phyloP scores from a whole-genome alignment of 2,113 vertebrate species.

The Corydoras sp. region DNA sequence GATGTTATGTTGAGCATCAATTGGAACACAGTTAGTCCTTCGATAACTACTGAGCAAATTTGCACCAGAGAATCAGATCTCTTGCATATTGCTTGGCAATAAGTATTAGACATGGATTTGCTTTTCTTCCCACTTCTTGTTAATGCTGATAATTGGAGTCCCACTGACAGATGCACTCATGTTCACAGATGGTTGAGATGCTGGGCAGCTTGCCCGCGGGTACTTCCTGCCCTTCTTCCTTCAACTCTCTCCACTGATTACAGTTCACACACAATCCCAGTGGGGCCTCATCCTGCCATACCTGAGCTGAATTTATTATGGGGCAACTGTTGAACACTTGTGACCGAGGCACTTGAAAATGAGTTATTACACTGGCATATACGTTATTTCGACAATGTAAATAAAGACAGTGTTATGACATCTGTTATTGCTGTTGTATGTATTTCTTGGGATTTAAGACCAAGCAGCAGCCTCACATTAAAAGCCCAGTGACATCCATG shows the following conservation, averaged over 20 bases:
- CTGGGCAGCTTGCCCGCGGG: slow-evolving; percentile 36
- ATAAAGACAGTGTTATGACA: no score
- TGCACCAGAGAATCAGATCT: no score
- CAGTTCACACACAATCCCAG: slow-evolving; percentile 14
- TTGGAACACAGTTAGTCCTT: no score
- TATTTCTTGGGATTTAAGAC: no score
- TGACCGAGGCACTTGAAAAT: slow-evolving; percentile 4
- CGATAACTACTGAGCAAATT: no score
- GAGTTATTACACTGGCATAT: not conserved
- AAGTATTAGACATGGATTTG: slow-evolving; percentile 2
- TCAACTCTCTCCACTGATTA: slow-evolving; percentile 11
- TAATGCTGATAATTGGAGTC: slow-evolving; percentile 31
- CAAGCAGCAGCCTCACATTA: no score
- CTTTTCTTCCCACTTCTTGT: slow-evolving; percentile 8
- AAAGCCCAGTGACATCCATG: no score
- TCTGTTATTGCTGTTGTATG: no score
- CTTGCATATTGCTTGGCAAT: not conserved
- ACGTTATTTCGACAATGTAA: not conserved
- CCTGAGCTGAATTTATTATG: slow-evolving; percentile 14
- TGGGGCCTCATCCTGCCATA: slow-evolving; percentile 11
- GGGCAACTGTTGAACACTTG: not conserved
- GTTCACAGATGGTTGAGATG: slow-evolving; percentile 37
- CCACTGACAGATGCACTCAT: slow-evolving; percentile 31
- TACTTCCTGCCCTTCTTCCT: slow-evolving; percentile 5
- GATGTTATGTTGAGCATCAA: no score